Evolutionary conservation across 1,140 invertebrate genomes (phyloP).

Genomic region (Musca domestica): DNA sequence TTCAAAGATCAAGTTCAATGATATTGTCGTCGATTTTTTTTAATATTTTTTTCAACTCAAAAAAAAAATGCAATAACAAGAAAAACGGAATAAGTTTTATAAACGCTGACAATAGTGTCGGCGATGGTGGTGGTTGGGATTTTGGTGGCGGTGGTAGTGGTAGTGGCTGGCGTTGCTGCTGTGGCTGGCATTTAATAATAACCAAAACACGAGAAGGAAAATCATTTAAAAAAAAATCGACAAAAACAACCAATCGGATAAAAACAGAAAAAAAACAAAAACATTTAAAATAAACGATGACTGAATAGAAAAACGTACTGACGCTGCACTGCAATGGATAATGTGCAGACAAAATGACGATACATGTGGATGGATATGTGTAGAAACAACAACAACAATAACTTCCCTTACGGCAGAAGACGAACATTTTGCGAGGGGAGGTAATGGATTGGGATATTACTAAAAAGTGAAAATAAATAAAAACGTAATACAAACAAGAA

Average conservation of each 20-base stretch:
- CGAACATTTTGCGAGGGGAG: conserved; percentile 1
- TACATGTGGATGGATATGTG: background rate
- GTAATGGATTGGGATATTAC: background rate
- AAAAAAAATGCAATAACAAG: background rate
- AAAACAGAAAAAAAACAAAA: conserved; percentile 12
- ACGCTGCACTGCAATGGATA: background rate
- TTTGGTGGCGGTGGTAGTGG: background rate
- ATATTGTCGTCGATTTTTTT: conserved; percentile 23
- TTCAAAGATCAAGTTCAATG: conserved; percentile 24
- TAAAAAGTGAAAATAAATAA: background rate
- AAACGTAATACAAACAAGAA: background rate
- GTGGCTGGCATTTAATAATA: background rate
- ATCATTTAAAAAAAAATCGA: background rate
- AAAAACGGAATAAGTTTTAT: background rate
- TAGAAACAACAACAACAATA: background rate
- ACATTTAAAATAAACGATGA: conserved; percentile 52
- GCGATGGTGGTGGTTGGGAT: background rate
- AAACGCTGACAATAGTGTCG: background rate
- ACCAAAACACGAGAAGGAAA: background rate
- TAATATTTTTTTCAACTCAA: conserved; percentile 3
- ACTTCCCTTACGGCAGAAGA: background rate
- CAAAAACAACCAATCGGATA: background rate
- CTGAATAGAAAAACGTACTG: conserved; percentile 36
- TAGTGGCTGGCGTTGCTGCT: background rate
- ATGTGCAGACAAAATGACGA: background rate